Evolutionary conservation across 2,113 vertebrate genomes (phyloP).

Genomic region (Piprites chloris): DNA sequence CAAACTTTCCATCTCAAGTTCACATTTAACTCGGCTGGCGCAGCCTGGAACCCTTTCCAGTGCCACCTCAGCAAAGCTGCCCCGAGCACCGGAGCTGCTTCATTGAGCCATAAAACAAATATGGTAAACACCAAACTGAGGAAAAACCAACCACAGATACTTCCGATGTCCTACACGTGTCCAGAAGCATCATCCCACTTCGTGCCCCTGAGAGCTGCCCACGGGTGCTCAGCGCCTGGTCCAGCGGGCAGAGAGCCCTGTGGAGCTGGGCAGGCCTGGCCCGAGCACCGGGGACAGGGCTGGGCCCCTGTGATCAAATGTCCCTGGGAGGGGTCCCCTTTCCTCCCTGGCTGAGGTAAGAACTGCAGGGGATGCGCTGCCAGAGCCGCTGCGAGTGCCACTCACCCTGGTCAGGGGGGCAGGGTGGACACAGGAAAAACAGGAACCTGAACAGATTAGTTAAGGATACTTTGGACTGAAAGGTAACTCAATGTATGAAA

Average conservation of each 20-base stretch:
- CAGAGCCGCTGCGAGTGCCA: background rate
- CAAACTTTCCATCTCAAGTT: conserved; percentile 31
- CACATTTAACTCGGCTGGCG: background rate
- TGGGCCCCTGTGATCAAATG: background rate
- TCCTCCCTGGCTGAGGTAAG: background rate
- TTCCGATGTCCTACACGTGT: background rate
- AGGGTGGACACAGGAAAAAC: background rate
- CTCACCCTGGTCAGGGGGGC: background rate
- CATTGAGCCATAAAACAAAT: background rate
- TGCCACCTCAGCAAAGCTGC: conserved; percentile 15
- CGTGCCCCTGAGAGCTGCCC: background rate
- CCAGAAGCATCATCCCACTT: background rate
- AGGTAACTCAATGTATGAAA: background rate
- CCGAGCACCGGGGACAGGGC: background rate
- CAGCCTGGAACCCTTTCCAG: background rate
- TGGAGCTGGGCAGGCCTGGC: background rate
- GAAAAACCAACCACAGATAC: background rate
- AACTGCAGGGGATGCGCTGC: background rate
- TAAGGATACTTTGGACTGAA: background rate
- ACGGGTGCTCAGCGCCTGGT: accelerated
- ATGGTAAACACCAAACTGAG: background rate
- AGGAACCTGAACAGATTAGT: background rate
- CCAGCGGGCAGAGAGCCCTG: background rate
- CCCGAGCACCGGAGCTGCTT: background rate
- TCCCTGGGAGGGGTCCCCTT: background rate